Evolutionary conservation across 2,888 invertebrate species (phyloP), one percentile per base, ranked within the genome.

Genomic region (Hyppa rectilinea): DNA sequence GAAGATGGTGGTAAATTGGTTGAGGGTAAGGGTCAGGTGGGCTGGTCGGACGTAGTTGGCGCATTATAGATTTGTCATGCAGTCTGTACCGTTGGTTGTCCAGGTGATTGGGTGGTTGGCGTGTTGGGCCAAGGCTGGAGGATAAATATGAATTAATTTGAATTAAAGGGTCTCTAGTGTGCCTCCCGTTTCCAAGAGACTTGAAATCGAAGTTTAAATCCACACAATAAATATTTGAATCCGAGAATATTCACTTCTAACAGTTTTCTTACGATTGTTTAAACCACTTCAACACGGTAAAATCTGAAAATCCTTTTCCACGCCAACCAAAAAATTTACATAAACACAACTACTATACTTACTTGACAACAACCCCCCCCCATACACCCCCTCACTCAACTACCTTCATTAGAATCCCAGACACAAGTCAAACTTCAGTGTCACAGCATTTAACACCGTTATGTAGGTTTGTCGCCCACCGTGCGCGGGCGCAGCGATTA

Each of bases 21-120:
- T 67, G 29, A 59, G 74, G 59, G 63, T 53, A 74, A 31, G 70
- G 89, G 75, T 86, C 89, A 80, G 43, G 61, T 38, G 67, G 43
- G 58, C 75, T 90, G 91, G 92, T 81, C 70, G 26, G 71, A 72
- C 82, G 80, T 82, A 86, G 87, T 89, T 86, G 88, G 87, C 87
- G 88, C 87, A 92, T 93, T 92, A 92, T 85, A 88, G 89, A 92
- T 93, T 93, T 91, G 92, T 91, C 91, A 92, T 89, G 92, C 90
- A 82, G 71, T 70, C 80, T 76, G 87, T 85, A 87, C 88, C 87
- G 87, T 88, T 89, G 81, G 86, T 83, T 86, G 83, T 79, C 71
- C 85, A 83, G 84, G 87, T 90, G 88, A 85, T 88, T 86, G 84
- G 78, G 55, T 69, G 78, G 71, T 69, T 59, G 34, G 76, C 70